Evolutionary conservation across 2,888 invertebrate genomes (phyloP).

Genomic region (Xestia rhomboidea): DNA sequence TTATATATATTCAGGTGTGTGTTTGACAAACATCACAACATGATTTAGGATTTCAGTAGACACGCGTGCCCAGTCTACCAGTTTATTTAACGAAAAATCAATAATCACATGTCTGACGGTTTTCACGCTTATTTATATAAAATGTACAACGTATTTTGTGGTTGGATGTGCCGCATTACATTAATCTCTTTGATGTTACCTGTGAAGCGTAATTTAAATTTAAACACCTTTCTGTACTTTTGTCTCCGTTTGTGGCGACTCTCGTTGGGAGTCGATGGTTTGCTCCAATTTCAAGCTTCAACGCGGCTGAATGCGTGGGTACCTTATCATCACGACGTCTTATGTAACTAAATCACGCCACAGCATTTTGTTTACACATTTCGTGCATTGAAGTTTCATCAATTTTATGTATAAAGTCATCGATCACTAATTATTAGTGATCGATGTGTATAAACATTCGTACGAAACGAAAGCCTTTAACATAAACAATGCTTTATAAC

Average conservation of each 20-base stretch:
- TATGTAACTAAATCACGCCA: slow-evolving; percentile 43
- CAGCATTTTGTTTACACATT: slow-evolving; percentile 46
- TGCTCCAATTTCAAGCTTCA: slow-evolving; percentile 71
- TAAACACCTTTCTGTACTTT: slow-evolving; percentile 73
- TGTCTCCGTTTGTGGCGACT: slow-evolving; percentile 64
- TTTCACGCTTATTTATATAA: slow-evolving; percentile 60
- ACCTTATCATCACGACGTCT: slow-evolving; percentile 50
- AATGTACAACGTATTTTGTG: slow-evolving; percentile 59
- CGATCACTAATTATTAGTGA: too few species aligned
- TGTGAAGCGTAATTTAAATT: slow-evolving; percentile 76
- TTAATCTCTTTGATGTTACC: slow-evolving; percentile 75
- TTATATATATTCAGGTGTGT: slow-evolving; percentile 42
- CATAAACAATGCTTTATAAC: slow-evolving; percentile 20
- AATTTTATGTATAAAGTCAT: slow-evolving; percentile 24
- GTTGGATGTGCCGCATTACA: slow-evolving; percentile 61
- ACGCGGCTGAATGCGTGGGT: slow-evolving; percentile 58
- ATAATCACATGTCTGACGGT: slow-evolving; percentile 52
- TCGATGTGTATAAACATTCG: too few species aligned
- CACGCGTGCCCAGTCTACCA: slow-evolving; percentile 51
- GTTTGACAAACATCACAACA: slow-evolving; percentile 56
- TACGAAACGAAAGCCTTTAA: not conserved
- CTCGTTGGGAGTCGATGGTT: slow-evolving; percentile 62
- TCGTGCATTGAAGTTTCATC: slow-evolving; percentile 32
- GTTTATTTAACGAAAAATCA: slow-evolving; percentile 62
- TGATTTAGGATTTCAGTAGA: slow-evolving; percentile 55